phyloP scores from a whole-genome alignment of 2,888 invertebrate genomes.

The Microctonus brassicae region DNA sequence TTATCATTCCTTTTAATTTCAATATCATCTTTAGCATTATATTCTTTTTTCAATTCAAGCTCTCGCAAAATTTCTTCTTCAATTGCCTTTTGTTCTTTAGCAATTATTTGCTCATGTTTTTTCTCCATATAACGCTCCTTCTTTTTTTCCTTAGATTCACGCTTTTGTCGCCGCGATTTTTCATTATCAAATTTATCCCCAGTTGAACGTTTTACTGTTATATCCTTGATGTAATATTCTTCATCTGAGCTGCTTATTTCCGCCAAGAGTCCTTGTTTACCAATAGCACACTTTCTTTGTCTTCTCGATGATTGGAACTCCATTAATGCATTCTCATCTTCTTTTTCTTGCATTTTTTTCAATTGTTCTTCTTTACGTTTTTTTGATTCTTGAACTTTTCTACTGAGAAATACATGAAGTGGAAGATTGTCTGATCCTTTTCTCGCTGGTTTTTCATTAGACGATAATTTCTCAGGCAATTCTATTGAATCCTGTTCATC shows the following conservation, averaged over 20 bases:
- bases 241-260: constrained; percentile 73
- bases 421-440: constrained; percentile 64
- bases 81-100: constrained; percentile 67
- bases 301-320: constrained; percentile 63
- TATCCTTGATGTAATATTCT: constrained; percentile 52
- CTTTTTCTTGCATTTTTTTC: constrained; percentile 54
- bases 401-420: constrained; percentile 63
- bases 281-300: constrained; percentile 84
- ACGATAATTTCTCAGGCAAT: constrained; percentile 67
- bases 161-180: constrained; percentile 55
- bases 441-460: constrained; percentile 60
- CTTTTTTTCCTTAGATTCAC: constrained; percentile 65
- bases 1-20: constrained; percentile 39
- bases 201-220: constrained; percentile 31
- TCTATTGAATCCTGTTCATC: constrained; percentile 58
- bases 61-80: constrained; percentile 66
- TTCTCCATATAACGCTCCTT: constrained; percentile 66
- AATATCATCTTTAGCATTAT: constrained; percentile 34
- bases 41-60: constrained; percentile 60
- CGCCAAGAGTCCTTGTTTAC: constrained; percentile 82
- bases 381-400: constrained; percentile 65
- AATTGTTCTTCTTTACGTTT: constrained; percentile 62
- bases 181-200: constrained; percentile 54
- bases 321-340: constrained; percentile 50
- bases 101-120: constrained; percentile 66